Base-by-base conservation (phyloP, 30 jellyfish, hydroid and myxozoan genomes). In the Clytia hemisphaerica region DNA sequence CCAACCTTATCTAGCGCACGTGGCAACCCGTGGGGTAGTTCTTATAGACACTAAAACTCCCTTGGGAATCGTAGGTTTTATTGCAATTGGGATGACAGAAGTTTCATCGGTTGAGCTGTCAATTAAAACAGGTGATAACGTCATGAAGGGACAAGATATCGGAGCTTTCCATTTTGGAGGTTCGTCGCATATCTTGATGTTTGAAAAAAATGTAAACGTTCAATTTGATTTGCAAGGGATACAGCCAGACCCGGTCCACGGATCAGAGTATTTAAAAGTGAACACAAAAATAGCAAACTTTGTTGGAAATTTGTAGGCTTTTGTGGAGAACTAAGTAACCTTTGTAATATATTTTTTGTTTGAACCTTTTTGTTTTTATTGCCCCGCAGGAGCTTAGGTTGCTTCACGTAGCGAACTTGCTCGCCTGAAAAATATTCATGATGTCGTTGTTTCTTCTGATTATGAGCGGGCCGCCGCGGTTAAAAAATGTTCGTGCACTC, bases 1-100 rank as follows among this genome's bases (percentile, higher is more conserved):
- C 24, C 60, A 46, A 46, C 60, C 60, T 46, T 46, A 46, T 46
- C 60, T 46, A 2, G 60, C 60, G 2, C 60, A 46, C 24, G 60
- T 46, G 10, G 10, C 3, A n/a, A 46, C 60, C 19, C 60, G 60
- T 46, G 60, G 60, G 3, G 24, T 9, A 4, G 10, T 46, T 30
- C 19, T 46, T 30, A 46, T 46, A n/a, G 60, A 46, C 10, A 46
- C 60, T 9, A n/a, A n/a, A n/a, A 46, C 10, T 40, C 6, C 19
- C 24, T 27, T 46, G 5, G 60, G 60, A n/a, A n/a, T 4, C 60
- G 60, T 46, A 2, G 60, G 30, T 2, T 46, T 46, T 46, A 30
- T 46, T 9, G 30, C 60, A n/a, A 9, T 46, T 9, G 60, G 60
- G 3, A 2, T 46, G 60, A 9, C 3, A 46, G 3, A 9, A n/a